Percentiles rank a stretch among this genome's conserved stretches.
Evolutionary conservation across 2,888 invertebrate species (phyloP).

Genomic region (Pogonocherus hispidulus): DNA sequence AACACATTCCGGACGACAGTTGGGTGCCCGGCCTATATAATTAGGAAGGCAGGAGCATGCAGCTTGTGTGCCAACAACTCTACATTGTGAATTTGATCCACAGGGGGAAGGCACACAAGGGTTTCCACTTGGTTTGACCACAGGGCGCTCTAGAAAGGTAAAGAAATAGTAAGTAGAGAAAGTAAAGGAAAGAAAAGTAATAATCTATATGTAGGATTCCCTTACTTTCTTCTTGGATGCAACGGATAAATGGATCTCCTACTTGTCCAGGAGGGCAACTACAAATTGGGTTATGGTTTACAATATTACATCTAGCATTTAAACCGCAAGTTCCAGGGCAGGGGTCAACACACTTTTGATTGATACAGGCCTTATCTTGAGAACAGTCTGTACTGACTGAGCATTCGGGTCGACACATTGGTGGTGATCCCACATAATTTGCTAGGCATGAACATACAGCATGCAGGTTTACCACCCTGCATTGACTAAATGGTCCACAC

Average conservation of each 20-base stretch:
- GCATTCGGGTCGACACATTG: constrained; percentile 84
- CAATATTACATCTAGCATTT: constrained; percentile 85
- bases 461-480: constrained; percentile 79
- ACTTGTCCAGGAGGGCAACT: constrained; percentile 81
- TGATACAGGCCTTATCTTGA: constrained; percentile 83
- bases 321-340: constrained; percentile 85
- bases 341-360: constrained; percentile 85
- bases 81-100: constrained; percentile 87
- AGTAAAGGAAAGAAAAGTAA: no score
- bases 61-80: constrained; percentile 80
- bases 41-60: constrained; percentile 85
- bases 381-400: constrained; percentile 86
- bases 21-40: constrained; percentile 86
- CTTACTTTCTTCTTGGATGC: constrained; percentile 72
- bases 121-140: constrained; percentile 73
- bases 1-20: constrained; percentile 89
- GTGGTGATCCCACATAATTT: constrained; percentile 83
- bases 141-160: constrained; percentile 69
- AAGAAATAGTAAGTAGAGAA: constrained; percentile 6
- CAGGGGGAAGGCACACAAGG: constrained; percentile 89
- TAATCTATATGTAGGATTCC: neutral
- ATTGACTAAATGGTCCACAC: constrained; percentile 85
- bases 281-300: constrained; percentile 89
- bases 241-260: constrained; percentile 87
- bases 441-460: constrained; percentile 86